Evolutionary conservation across 2,797 vertebrate genomes (phyloP), one percentile per base, ranked within the genome.

Genomic region (Enteromius argenteus): DNA sequence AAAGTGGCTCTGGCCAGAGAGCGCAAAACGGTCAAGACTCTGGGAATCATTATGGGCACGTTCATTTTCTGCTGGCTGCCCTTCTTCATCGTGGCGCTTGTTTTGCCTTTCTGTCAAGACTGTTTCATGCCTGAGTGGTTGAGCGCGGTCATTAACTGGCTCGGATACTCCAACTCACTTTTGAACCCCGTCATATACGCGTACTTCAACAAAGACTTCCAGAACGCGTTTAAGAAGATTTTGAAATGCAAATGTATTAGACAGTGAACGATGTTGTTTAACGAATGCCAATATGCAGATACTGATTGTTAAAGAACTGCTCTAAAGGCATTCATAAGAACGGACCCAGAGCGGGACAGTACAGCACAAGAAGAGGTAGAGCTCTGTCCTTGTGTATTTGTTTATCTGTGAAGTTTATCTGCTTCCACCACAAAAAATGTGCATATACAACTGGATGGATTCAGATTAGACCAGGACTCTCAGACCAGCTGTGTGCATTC

Each of bases 201-300:
- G 85, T 99, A 99, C 90, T 99, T 99, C 93, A 99, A 99, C 94
- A 99, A 98, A 90, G 98, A 99, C 94, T 99, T 99, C 92, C 98
- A 99, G 95, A 98, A 93, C 92, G 97, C 98, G 79, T 99, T 99
- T 93, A 98, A 98, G 94, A 99, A 99, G 93, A 99, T 99, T 79
- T 84, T 98, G 86, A 97, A 94, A 95, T 99, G 98, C 95, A 99
- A 97, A 93, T 98, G 97, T 87, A 96, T 97, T 91, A 94, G 95
- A 92, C 93, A 91, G 62, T 97, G 92, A 93, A 49, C 69, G 30
- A 49, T 66, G 32, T 27, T 39, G 19, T 44, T 71, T 10, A 44
- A 64, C 17, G 51, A 80, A 75, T 71, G 64, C 78, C 74, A 42
- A 77, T 79, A 73, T 85, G 74, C 62, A 76, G 86, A 81, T 58